phyloP scores from a whole-genome alignment of 2,797 vertebrate genomes.

The Pangasius sanitwongsei region DNA sequence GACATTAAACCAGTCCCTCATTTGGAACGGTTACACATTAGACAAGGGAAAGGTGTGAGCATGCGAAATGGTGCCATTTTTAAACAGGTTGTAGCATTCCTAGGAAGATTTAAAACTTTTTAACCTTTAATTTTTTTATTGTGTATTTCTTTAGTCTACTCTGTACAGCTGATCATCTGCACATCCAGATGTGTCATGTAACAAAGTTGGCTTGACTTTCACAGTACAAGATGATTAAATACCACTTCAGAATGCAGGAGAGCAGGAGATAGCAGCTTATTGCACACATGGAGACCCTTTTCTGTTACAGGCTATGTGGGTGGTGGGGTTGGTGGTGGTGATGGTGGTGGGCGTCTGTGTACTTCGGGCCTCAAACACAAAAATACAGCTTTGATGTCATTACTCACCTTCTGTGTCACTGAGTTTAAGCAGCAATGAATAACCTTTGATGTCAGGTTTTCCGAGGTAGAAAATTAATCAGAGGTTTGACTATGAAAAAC shows the following conservation, averaged over 20 bases:
- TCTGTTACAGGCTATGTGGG: background rate
- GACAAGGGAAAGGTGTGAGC: conserved; percentile 40
- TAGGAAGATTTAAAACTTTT: background rate
- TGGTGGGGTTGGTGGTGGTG: background rate
- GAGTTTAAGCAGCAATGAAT: conserved; percentile 57
- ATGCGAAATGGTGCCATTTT: background rate
- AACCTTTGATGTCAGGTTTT: conserved; percentile 39
- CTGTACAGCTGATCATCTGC: background rate
- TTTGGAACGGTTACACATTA: conserved; percentile 66
- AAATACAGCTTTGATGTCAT: conserved; percentile 56
- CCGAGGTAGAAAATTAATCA: conserved; percentile 44
- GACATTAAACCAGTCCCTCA: conserved; percentile 63
- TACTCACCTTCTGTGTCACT: conserved; percentile 51
- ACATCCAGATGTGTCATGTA: background rate
- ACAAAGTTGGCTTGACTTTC: background rate
- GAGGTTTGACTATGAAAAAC: conserved; percentile 10
- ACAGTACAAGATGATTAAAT: background rate
- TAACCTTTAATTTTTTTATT: background rate
- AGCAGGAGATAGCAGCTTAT: background rate
- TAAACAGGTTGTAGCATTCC: conserved; percentile 20
- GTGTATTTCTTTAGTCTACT: background rate
- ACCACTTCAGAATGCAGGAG: background rate
- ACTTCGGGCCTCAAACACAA: conserved; percentile 41
- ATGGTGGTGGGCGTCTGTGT: background rate
- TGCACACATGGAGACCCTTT: background rate